These are phyloP conservation scores for Gymnocephalus cernua DNA, from an alignment of 2,113 vertebrate species.

Conservation along the genomic window DNA sequence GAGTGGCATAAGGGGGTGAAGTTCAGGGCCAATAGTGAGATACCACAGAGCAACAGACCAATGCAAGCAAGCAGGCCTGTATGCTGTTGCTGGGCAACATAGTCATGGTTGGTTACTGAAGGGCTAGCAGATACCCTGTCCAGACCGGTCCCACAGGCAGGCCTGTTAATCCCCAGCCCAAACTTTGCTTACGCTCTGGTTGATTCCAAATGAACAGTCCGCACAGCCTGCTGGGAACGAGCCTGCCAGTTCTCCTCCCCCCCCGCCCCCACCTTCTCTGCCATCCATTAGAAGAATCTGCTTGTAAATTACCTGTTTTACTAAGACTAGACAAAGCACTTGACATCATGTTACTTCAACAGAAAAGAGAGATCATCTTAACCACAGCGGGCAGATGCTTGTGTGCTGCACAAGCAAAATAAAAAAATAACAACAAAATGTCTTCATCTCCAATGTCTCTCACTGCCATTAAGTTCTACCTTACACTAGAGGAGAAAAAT, in stretches of 20 bases:
- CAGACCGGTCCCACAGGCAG: slow-evolving; percentile 59
- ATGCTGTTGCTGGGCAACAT: slow-evolving; percentile 58
- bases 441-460: neutral
- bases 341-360: slow-evolving; percentile 51
- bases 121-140: slow-evolving; percentile 34
- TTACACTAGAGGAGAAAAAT: neutral
- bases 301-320: slow-evolving; percentile 51
- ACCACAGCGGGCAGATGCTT: slow-evolving; percentile 8
- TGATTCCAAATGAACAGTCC: slow-evolving; percentile 69
- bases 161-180: slow-evolving; percentile 77
- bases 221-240: slow-evolving; percentile 57
- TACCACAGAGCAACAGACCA: slow-evolving; percentile 42
- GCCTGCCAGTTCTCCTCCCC: slow-evolving; percentile 32
- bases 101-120: slow-evolving; percentile 56
- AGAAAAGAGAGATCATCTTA: slow-evolving; percentile 27
- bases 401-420: neutral
- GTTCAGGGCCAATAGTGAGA: slow-evolving; percentile 59
- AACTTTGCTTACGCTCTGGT: slow-evolving; percentile 77
- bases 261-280: too few species aligned
- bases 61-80: slow-evolving; percentile 38
- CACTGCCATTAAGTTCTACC: neutral
- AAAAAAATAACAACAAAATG: neutral
- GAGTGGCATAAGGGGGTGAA: slow-evolving; percentile 43
- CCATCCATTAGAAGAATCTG: slow-evolving; percentile 43
- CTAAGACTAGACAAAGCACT: slow-evolving; percentile 49